Evolutionary conservation across 2,797 vertebrate species (phyloP), one percentile per base, ranked within the genome.

Genomic region (Rousettus madagascariensis): DNA sequence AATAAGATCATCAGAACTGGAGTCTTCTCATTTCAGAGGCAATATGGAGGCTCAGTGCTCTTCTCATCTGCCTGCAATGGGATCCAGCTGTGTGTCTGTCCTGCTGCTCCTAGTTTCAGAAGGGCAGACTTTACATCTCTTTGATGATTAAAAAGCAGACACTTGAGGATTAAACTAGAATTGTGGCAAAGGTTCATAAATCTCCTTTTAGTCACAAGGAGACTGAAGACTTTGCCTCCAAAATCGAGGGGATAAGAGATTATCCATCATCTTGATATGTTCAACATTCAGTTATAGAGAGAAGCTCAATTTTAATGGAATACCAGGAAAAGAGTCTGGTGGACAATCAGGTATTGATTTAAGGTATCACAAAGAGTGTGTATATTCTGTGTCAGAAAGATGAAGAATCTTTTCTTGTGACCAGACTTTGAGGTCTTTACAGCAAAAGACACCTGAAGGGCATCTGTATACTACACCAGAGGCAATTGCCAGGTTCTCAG

Each of bases 121-220:
- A 93, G 63, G 68, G 19, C 51, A 87, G 49, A 91, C 24, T 55
- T 69, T 43, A 43, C n/a, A 86, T 53, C 22, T 59, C 89, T 71
- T 75, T 17, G 6, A 78, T 1, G 63, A 96, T 95, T 93, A 83
- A 94, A 96, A 92, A 79, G 53, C 46, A 94, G 63, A 74, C 71
- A 69, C 75, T 85, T 84, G 77, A 86, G 55, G 61, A 91, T 95
- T 90, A 94, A 96, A 71, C 38, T 86, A 74, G 90, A 92, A 91
- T 71, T 69, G 86, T 96, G 59, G 63, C 71, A 88, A 88, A 86
- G 5, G 3, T 92, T 95, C 86, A 92, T 92, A 97, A 94, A 97
- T 96, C 78, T 96, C 87, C 71, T 94, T 83, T 92, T 90, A 96
- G 75, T 79, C 30, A 61, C 55, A 69, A 90, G 55, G 86, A 94